Evolutionary conservation across 1,140 invertebrate genomes (phyloP).

Genomic region (Micrasema minimum): DNA sequence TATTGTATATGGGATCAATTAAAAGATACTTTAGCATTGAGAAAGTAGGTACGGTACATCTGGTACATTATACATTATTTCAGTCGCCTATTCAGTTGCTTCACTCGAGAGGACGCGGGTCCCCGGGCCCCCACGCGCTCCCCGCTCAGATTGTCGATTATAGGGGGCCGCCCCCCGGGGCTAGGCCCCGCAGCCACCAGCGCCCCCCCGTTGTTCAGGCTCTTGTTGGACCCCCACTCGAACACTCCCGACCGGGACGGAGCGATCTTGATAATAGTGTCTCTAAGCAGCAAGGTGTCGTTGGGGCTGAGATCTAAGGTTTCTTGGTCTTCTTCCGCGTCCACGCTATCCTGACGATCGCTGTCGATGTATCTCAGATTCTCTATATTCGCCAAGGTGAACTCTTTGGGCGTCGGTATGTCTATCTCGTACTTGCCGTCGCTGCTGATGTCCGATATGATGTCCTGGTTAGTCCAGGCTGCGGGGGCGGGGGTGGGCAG

Average conservation of each 20-base stretch:
- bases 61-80: too few relatives aligned
- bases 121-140: constrained; percentile 55
- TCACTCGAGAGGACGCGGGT: constrained; percentile 55
- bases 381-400: constrained; percentile 54
- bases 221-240: constrained; percentile 33
- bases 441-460: constrained; percentile 50
- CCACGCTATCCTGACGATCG: constrained; percentile 43
- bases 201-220: constrained; percentile 49
- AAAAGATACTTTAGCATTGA: neutral
- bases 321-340: constrained; percentile 53
- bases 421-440: constrained; percentile 52
- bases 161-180: constrained; percentile 55
- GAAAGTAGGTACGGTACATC: too few relatives aligned
- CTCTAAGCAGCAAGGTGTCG: constrained; percentile 41
- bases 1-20: too few relatives aligned
- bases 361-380: constrained; percentile 53
- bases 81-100: constrained; percentile 58
- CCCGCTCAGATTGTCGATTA: constrained; percentile 62
- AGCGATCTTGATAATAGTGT: constrained; percentile 25
- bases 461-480: constrained; percentile 27
- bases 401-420: constrained; percentile 56
- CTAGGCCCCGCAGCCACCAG: constrained; percentile 55
- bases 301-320: constrained; percentile 50
- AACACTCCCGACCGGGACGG: constrained; percentile 52
- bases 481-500: neutral